Evolutionary conservation across 92 coral and sea anemone genomes (phyloP).

Genomic region (Desmophyllum pertusum): DNA sequence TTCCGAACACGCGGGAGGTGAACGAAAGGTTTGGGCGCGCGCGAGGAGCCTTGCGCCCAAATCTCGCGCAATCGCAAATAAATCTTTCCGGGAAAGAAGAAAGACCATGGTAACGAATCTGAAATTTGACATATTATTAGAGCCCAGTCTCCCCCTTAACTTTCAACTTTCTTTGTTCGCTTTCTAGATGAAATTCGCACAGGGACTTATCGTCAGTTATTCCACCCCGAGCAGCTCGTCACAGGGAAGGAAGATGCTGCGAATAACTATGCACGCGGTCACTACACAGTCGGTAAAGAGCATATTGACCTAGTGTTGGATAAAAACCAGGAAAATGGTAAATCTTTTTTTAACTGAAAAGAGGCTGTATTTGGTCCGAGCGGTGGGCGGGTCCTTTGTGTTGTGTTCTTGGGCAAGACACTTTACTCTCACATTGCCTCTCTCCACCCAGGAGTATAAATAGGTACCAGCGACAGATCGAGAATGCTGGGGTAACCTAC

Average conservation of each 20-base stretch:
- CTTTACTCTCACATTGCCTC: too few species aligned
- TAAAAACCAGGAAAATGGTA: constrained; percentile 68
- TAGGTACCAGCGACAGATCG: too few species aligned
- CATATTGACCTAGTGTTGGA: constrained; percentile 67
- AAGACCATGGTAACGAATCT: not conserved
- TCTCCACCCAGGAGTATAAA: too few species aligned
- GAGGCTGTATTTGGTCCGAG: too few species aligned
- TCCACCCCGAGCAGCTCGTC: constrained; percentile 78
- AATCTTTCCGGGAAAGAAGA: too few species aligned
- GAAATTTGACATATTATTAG: not conserved
- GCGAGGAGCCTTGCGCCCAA: too few species aligned
- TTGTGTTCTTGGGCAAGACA: too few species aligned
- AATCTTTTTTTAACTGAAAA: not conserved
- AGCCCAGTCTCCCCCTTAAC: not conserved
- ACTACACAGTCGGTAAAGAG: constrained; percentile 79
- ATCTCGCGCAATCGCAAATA: too few species aligned
- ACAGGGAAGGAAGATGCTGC: constrained; percentile 88
- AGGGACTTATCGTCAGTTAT: constrained; percentile 78
- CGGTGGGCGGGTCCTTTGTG: too few species aligned
- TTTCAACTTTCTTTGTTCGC: not conserved
- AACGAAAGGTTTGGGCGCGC: too few species aligned
- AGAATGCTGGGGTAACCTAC: too few species aligned
- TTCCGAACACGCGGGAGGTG: too few species aligned
- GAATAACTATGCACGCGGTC: constrained; percentile 84
- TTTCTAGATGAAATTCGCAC: constrained; percentile 59